These are phyloP conservation scores for Xylota segnis DNA, from an alignment of 2,888 invertebrate genomes.

Conservation along the genomic window DNA sequence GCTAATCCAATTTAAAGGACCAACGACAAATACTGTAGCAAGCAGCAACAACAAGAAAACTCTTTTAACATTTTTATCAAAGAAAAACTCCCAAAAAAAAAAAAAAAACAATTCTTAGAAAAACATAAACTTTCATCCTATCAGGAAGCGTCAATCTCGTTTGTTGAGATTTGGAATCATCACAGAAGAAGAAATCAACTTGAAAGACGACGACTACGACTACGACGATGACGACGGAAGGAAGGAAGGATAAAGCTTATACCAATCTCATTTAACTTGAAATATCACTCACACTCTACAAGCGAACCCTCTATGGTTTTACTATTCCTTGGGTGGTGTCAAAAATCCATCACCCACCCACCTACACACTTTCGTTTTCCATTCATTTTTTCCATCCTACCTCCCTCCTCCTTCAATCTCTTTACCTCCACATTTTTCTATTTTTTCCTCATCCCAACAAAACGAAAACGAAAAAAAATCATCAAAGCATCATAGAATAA, in stretches of 20 bases:
- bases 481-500: slow-evolving; percentile 68
- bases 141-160: slow-evolving; percentile 67
- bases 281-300: slow-evolving; percentile 48
- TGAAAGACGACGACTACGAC: slow-evolving; percentile 35
- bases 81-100: slow-evolving; percentile 32
- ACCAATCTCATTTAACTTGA: slow-evolving; percentile 72
- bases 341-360: slow-evolving; percentile 65
- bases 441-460: slow-evolving; percentile 6
- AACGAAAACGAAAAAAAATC: slow-evolving; percentile 52
- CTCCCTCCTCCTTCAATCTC: background rate
- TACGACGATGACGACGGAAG: slow-evolving; percentile 39
- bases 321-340: slow-evolving; percentile 62
- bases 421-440: background rate
- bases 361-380: slow-evolving; percentile 46
- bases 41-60: slow-evolving; percentile 9
- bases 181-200: slow-evolving; percentile 63
- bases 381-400: slow-evolving; percentile 30
- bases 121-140: slow-evolving; percentile 57
- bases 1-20: slow-evolving; percentile 39
- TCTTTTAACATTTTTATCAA: slow-evolving; percentile 32
- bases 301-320: slow-evolving; percentile 28
- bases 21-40: background rate
- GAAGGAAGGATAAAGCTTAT: slow-evolving; percentile 68
- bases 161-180: slow-evolving; percentile 62
- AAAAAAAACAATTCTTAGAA: background rate